phyloP scores from a whole-genome alignment of 2,797 vertebrate species.

The Lepus oiostolus region DNA sequence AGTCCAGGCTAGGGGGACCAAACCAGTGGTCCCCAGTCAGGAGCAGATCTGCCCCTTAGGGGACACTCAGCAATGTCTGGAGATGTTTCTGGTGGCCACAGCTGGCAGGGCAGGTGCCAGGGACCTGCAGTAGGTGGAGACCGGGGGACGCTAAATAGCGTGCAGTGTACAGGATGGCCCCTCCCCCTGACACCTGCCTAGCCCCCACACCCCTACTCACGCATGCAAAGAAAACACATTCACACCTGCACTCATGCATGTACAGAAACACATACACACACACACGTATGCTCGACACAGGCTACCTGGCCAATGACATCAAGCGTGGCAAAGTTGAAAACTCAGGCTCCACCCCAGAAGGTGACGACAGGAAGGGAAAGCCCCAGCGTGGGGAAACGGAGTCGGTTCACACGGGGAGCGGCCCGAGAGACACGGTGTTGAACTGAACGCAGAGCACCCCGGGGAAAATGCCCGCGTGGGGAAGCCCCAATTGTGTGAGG shows the following conservation, averaged over 20 bases:
- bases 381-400: accelerated
- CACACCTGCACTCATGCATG: too few relatives aligned
- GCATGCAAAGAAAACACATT: too few relatives aligned
- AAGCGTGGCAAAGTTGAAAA: neutral
- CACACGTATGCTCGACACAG: neutral
- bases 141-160: neutral
- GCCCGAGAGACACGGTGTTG: accelerated
- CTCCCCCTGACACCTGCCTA: too few relatives aligned
- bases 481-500: neutral
- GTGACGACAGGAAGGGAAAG: neutral
- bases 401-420: neutral
- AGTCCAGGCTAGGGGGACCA: neutral
- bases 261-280: neutral
- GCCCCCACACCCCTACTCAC: neutral
- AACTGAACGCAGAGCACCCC: neutral
- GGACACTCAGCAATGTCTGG: neutral
- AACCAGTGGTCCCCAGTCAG: neutral
- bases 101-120: neutral
- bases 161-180: neutral
- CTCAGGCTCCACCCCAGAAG: neutral
- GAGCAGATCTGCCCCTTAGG: neutral
- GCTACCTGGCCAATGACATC: neutral
- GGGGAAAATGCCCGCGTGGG: neutral
- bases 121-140: neutral
- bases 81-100: neutral